Evolutionary conservation across 2,888 invertebrate species (phyloP), one percentile per base, ranked within the genome.

Genomic region (Biston betularia): DNA sequence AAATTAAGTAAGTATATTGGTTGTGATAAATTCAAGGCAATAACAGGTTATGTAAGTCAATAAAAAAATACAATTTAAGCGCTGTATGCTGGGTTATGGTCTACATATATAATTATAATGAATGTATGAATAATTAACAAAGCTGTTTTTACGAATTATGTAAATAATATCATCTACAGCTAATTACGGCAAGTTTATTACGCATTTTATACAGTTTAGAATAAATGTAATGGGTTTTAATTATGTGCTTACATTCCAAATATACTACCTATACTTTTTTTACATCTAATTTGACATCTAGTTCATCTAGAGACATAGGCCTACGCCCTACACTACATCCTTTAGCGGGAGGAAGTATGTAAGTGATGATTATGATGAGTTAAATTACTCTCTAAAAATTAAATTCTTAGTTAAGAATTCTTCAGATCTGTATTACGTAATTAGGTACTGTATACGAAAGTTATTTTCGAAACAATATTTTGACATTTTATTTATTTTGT

Each of bases 21-120:
- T 74, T 74, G 74, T 74, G 74, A 74, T 68, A 66, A 71, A 66
- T 42, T 65, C 38, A 49, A 65, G 68, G 69, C 73, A 72, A 72
- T 70, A 69, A 63, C 52, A 24, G 9, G 24, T 60, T 42, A n/a
- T 45, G 14, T 14, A 35, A 35, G 38, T 52, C 7, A 2, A 14
- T 52, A 49, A 15, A 12, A 49, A 48, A 15, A 46, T 9, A 46
- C 11, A 48, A 48, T 11, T 50, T 50, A 35, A 50, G 50, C 35
- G n/a, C 34, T 49, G 5, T 50, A 14, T 50, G 34, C n/a, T 6
- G 6, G 12, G 1, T 34, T 34, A 50, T 7, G 33, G 49, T 50
- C 49, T 50, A 34, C 11, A 49, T 10, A 7, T 50, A n/a, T 1
- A 35, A n/a, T 6, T 7, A 35, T 33, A 48, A 14, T 33, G 10